Percentiles rank a stretch among this genome's conserved stretches.
Evolutionary conservation across 1,140 invertebrate species (phyloP).

Genomic region (Nebria ingens): DNA sequence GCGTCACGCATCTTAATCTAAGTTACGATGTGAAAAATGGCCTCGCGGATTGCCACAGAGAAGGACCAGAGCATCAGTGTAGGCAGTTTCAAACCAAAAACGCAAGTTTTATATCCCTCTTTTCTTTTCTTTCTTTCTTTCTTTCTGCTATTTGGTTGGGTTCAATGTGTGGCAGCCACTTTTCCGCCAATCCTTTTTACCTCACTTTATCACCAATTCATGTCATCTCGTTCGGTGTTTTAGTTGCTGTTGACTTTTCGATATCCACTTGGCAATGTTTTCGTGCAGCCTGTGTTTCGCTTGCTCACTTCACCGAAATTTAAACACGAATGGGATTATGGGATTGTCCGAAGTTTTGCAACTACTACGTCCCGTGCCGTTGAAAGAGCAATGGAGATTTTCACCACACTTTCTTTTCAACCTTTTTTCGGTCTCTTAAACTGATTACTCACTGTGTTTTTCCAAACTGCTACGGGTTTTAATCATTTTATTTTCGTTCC

Average conservation of each 20-base stretch:
- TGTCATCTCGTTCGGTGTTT: not conserved
- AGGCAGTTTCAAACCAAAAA: not conserved
- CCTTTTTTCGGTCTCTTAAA: too few relatives aligned
- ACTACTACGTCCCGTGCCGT: not conserved
- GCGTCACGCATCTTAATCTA: constrained; percentile 8
- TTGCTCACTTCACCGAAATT: too few relatives aligned
- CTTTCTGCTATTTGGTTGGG: not conserved
- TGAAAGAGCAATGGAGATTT: not conserved
- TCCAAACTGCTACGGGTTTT: not conserved
- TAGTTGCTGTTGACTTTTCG: constrained; percentile 4
- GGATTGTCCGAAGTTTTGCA: constrained; percentile 1
- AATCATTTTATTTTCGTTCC: not conserved
- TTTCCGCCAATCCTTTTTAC: constrained; percentile 1
- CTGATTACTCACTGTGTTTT: not conserved
- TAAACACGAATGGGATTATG: constrained; percentile 1
- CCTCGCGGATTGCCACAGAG: not conserved
- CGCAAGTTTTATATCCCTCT: not conserved
- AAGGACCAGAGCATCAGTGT: not conserved
- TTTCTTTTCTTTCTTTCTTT: not conserved
- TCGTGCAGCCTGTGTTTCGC: too few relatives aligned
- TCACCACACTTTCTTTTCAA: not conserved
- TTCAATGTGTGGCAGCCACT: not conserved
- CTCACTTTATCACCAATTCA: constrained; percentile 5
- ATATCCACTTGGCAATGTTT: not conserved
- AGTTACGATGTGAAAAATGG: constrained; percentile 8